Evolutionary conservation across 2,888 invertebrate genomes (phyloP), one percentile per base, ranked within the genome.

Genomic region (Dicyrtomina minuta): DNA sequence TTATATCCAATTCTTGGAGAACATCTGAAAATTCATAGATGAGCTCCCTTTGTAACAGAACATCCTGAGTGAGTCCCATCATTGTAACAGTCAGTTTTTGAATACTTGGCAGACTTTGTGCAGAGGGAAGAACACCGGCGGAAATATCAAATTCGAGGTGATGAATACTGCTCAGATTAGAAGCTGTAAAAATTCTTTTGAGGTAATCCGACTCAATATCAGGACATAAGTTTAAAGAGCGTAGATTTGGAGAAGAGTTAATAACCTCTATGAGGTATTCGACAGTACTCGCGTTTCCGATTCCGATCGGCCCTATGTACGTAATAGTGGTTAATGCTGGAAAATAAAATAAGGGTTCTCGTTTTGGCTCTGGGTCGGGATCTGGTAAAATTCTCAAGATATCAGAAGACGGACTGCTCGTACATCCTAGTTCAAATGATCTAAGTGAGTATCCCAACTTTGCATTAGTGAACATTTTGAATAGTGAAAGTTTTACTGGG

Each of bases 101-200:
- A 15, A 56, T 12, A 2, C 10, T 15, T 33, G 56, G 56, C 15
- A 56, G 33, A 24, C 24, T 56, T 6, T 56, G 15, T 33, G 8
- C n/a, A 6, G 44, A 13, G 6, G 60, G 60, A 15, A 60, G 60
- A 43, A 41, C 33, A 6, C 46, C 43, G 17, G 43, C 12, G 5
- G 62, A 62, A 24, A 62, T 46, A n/a, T 62, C 62, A 20, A 62
- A 62, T 20, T 62, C 24, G 4, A 62, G 24, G 20, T 15, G 8
- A 13, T 12, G n/a, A 10, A 62, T 49, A 20, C 26, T 44, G 2
- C 13, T 49, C 1, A 62, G 49, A 46, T 49, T 44, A 15, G 62
- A 12, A 24, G 46, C 8, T 20, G 17, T 22, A 49, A 62, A 62
- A 13, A 62, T 46, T 27, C 12, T 2, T 12, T n/a, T 5, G 8